These are phyloP conservation scores for Chroicocephalus ridibundus DNA, from an alignment of 2,113 vertebrate genomes.

Conservation along the genomic window DNA sequence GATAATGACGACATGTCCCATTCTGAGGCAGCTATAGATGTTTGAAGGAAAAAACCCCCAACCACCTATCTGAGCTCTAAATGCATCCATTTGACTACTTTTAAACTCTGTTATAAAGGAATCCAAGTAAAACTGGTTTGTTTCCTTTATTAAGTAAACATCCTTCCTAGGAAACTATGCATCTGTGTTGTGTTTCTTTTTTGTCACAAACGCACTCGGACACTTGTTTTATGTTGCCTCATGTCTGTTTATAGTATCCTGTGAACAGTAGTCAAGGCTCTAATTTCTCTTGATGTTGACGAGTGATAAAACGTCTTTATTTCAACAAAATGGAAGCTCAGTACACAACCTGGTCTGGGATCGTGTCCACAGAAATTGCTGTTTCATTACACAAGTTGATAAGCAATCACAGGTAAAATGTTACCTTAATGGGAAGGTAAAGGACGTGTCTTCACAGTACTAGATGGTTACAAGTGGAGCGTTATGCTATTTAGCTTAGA, in stretches of 20 bases:
- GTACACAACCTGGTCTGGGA: neutral
- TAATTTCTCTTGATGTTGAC: neutral
- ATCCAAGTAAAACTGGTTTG: constrained; percentile 7
- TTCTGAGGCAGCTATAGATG: neutral
- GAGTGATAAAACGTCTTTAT: neutral
- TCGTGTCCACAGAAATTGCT: neutral
- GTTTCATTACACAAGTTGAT: neutral
- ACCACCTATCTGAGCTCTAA: neutral
- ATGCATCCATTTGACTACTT: neutral
- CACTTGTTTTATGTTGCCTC: neutral
- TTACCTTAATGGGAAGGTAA: neutral
- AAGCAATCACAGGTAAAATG: neutral
- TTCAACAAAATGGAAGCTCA: neutral
- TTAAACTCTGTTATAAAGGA: neutral
- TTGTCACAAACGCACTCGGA: neutral
- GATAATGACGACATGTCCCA: neutral
- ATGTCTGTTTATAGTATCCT: neutral
- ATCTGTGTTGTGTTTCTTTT: neutral
- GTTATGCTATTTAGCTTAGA: neutral
- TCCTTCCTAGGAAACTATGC: neutral
- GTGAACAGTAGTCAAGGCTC: neutral
- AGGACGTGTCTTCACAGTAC: neutral
- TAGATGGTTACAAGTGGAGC: neutral
- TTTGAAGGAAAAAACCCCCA: neutral
- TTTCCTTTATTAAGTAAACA: constrained; percentile 28